A percentile compares a stretch with the other conserved stretches of the same genome.
These are phyloP conservation scores for Gryllus bimaculatus DNA, from an alignment of 1,140 invertebrate species.

Conservation along the genomic window DNA sequence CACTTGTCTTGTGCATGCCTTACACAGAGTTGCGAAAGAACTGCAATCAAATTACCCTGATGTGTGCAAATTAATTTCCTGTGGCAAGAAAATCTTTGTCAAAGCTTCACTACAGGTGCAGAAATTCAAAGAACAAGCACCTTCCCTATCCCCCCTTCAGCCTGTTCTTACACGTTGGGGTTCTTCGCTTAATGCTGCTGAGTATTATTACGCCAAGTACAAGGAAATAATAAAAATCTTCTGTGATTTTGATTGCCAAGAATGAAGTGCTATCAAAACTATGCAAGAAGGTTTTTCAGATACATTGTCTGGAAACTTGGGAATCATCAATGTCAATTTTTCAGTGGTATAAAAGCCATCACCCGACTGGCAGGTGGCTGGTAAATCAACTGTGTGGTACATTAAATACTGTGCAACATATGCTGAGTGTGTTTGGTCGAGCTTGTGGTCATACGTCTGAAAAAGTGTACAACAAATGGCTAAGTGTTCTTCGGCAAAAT, in stretches of 20 bases:
- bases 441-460: too few species aligned
- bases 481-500: too few species aligned
- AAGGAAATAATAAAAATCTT: neutral
- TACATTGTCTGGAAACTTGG: neutral
- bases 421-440: too few species aligned
- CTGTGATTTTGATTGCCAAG: neutral
- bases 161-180: neutral
- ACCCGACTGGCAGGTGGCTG: neutral
- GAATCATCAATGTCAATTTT: neutral
- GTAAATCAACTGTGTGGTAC: too few species aligned
- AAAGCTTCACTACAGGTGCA: too few species aligned
- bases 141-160: neutral
- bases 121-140: too few species aligned
- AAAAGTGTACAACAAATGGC: too few species aligned
- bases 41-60: constrained; percentile 23
- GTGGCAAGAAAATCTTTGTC: too few species aligned
- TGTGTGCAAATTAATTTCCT: neutral
- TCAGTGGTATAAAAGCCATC: neutral
- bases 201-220: neutral
- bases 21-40: constrained; percentile 28
- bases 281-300: neutral
- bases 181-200: neutral
- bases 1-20: constrained; percentile 30
- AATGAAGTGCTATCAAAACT: neutral
- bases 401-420: too few species aligned